Evolutionary conservation across 2,113 vertebrate species (phyloP).

Genomic region (Ramphastos sulfuratus): DNA sequence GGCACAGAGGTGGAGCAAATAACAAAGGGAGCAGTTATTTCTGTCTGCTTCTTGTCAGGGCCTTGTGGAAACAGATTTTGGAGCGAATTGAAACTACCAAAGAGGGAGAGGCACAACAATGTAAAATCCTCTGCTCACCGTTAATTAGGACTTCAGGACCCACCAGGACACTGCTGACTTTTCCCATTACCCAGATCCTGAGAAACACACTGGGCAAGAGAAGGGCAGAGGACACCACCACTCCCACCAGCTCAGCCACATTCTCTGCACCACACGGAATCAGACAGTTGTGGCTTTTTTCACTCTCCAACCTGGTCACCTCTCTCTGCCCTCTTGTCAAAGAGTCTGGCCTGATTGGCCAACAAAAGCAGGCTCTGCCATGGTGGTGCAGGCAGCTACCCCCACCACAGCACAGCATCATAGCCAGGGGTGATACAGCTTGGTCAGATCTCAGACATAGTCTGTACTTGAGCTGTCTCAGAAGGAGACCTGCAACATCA

Average conservation of each 20-base stretch:
- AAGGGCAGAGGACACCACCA: neutral
- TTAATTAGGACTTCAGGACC: neutral
- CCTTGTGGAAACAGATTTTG: neutral
- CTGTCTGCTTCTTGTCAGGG: neutral
- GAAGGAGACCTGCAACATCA: neutral
- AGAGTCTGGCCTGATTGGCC: neutral
- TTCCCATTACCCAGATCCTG: neutral
- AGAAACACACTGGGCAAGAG: neutral
- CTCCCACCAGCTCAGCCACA: neutral
- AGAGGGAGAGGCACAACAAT: fast-evolving
- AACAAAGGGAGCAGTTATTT: neutral
- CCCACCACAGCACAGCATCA: fast-evolving
- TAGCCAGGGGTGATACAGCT: neutral
- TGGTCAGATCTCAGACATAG: neutral
- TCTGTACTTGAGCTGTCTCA: neutral
- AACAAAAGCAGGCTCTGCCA: neutral
- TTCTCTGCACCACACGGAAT: neutral
- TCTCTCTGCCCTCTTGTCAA: neutral
- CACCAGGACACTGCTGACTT: neutral
- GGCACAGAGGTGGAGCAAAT: fast-evolving
- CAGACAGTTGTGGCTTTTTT: neutral
- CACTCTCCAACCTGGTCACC: neutral
- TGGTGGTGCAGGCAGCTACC: neutral
- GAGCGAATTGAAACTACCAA: neutral
- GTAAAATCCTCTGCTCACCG: neutral